phyloP scores from a whole-genome alignment of 2,113 vertebrate species.

The Xiphophorus couchianus region DNA sequence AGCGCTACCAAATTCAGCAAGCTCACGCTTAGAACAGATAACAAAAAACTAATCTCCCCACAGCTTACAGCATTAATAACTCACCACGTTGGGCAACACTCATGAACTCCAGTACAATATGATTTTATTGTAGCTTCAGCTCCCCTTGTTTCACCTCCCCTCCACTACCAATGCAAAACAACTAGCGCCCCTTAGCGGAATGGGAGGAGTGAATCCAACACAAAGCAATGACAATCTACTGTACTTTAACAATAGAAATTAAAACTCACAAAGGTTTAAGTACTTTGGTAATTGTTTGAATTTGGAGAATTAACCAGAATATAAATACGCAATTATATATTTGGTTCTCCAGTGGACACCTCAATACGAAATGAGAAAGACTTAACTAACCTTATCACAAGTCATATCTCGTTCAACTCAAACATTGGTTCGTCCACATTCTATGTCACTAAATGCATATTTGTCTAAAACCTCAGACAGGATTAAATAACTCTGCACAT shows the following conservation, averaged over 20 bases:
- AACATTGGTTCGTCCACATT: neutral
- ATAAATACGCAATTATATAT: neutral
- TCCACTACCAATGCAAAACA: no score
- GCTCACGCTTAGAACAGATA: no score
- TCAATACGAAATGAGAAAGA: neutral
- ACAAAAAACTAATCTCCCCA: no score
- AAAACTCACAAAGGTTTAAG: neutral
- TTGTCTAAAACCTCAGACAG: conserved; percentile 10
- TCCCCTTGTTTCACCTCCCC: no score
- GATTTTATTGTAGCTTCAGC: no score
- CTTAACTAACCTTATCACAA: neutral
- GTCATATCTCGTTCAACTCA: neutral
- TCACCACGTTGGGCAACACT: no score
- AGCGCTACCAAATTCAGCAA: no score
- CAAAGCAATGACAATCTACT: neutral
- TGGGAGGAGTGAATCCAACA: no score
- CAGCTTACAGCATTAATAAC: no score
- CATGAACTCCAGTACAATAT: no score
- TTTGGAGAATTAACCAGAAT: neutral
- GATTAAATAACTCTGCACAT: conserved; percentile 8
- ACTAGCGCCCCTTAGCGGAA: no score
- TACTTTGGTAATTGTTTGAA: neutral
- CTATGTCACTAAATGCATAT: neutral
- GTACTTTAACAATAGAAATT: neutral
- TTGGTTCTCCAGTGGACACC: neutral